Conservation (phyloP, 2,888 invertebrate genomes). For the Limnephilus rhombicus region DNA sequence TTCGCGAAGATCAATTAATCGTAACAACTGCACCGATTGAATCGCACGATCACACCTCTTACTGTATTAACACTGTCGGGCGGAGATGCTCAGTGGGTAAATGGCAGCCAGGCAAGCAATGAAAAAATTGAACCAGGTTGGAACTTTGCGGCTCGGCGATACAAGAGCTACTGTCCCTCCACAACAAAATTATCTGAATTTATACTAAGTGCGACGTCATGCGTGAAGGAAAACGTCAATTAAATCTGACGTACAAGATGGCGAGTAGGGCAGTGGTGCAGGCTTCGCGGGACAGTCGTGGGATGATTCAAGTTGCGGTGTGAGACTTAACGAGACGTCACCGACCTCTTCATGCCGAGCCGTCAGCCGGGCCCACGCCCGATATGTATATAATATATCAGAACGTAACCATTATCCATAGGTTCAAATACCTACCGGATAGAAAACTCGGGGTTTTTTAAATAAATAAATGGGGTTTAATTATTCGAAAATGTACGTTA, state of each 20-base stretch:
- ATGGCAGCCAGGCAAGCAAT: too few species aligned
- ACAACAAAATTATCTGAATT: background rate
- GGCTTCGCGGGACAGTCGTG: background rate
- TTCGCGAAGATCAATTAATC: background rate
- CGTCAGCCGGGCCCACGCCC: background rate
- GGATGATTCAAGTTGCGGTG: conserved; percentile 6
- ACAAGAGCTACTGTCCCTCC: conserved; percentile 24
- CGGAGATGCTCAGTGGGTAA: background rate
- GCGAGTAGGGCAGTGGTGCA: background rate
- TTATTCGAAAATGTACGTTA: too few species aligned
- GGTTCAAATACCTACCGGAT: too few species aligned
- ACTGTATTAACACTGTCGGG: background rate
- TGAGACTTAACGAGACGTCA: background rate
- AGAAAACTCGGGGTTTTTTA: too few species aligned
- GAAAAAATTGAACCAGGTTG: background rate
- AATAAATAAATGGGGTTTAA: too few species aligned
- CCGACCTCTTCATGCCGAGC: background rate
- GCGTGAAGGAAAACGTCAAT: background rate
- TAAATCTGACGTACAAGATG: background rate
- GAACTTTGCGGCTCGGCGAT: conserved; percentile 15
- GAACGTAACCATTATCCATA: too few species aligned
- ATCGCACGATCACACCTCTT: background rate
- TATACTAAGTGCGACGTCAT: conserved; percentile 19
- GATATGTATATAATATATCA: too few species aligned
- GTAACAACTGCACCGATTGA: background rate